Conservation (phyloP, 2,888 invertebrate genomes). For the Apamea epomidion region DNA sequence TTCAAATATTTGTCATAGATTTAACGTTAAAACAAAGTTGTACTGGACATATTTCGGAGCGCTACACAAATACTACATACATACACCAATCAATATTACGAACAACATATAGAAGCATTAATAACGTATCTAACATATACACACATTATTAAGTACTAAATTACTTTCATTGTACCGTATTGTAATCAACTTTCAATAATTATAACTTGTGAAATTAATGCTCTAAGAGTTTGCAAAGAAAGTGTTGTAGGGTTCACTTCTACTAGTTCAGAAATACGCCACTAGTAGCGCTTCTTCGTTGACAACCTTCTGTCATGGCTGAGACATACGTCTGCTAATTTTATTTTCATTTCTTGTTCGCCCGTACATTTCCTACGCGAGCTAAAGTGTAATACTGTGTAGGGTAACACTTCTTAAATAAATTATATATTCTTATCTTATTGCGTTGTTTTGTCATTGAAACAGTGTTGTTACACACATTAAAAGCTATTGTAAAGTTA, state of each 20-base stretch:
- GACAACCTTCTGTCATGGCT: too few relatives aligned
- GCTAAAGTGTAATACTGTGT: conserved; percentile 40
- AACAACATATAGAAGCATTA: conserved; percentile 52
- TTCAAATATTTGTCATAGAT: background rate
- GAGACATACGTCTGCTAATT: too few relatives aligned
- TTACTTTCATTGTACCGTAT: conserved; percentile 22
- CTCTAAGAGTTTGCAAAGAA: conserved; percentile 31
- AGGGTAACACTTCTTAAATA: conserved; percentile 37
- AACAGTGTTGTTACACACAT: conserved; percentile 16
- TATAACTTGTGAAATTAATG: conserved; percentile 28
- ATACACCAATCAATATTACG: conserved; percentile 36
- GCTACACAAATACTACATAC: conserved; percentile 14
- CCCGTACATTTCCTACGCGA: too few relatives aligned
- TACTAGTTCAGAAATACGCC: too few relatives aligned
- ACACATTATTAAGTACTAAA: conserved; percentile 24
- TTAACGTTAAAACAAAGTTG: background rate
- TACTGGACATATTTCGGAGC: conserved; percentile 26
- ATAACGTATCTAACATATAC: conserved; percentile 46
- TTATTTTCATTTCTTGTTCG: too few relatives aligned
- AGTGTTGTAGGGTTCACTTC: background rate
- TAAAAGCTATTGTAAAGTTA: conserved; percentile 25
- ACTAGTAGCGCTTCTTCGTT: too few relatives aligned
- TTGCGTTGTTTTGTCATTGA: conserved; percentile 40
- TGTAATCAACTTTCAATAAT: conserved; percentile 26
- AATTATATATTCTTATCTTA: conserved; percentile 13